Evolutionary conservation across 2,797 vertebrate species (phyloP).

Genomic region (Borostomias antarcticus): DNA sequence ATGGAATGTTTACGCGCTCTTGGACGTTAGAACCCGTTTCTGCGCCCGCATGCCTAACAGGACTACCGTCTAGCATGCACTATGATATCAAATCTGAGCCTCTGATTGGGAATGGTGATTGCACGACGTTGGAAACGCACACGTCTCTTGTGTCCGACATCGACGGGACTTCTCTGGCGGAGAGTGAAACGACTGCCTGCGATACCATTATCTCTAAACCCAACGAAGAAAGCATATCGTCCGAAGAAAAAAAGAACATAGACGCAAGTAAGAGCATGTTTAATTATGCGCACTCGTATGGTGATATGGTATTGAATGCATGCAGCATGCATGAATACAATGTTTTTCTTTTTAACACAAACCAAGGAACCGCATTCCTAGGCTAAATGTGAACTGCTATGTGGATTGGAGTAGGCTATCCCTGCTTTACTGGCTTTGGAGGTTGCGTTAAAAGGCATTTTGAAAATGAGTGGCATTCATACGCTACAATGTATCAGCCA

Average conservation of each 20-base stretch:
- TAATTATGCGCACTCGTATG: not conserved
- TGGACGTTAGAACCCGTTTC: conserved; percentile 93
- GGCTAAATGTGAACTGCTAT: not conserved
- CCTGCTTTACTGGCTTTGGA: no score
- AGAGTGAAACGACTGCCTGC: conserved; percentile 82
- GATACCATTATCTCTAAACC: conserved; percentile 78
- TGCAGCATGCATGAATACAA: not conserved
- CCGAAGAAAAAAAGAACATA: conserved; percentile 75
- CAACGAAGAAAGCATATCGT: conserved; percentile 79
- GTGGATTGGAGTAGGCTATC: not conserved
- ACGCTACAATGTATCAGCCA: not conserved
- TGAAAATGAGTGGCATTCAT: not conserved
- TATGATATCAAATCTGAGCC: conserved; percentile 96
- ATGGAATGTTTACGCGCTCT: conserved; percentile 94
- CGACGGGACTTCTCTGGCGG: conserved; percentile 84
- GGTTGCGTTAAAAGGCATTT: no score
- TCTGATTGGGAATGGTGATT: conserved; percentile 87
- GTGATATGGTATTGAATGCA: no score
- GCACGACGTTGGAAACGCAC: conserved; percentile 91
- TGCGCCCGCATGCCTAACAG: conserved; percentile 90
- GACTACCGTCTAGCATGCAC: conserved; percentile 90
- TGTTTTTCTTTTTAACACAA: not conserved
- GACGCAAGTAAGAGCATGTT: conserved; percentile 86
- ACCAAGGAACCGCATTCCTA: no score
- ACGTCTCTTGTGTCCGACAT: conserved; percentile 91